A percentile compares a stretch with the other conserved stretches of the same genome.
Conservation (phyloP, 2,113 vertebrate species). For the Leptobrachium ailaonicum region DNA sequence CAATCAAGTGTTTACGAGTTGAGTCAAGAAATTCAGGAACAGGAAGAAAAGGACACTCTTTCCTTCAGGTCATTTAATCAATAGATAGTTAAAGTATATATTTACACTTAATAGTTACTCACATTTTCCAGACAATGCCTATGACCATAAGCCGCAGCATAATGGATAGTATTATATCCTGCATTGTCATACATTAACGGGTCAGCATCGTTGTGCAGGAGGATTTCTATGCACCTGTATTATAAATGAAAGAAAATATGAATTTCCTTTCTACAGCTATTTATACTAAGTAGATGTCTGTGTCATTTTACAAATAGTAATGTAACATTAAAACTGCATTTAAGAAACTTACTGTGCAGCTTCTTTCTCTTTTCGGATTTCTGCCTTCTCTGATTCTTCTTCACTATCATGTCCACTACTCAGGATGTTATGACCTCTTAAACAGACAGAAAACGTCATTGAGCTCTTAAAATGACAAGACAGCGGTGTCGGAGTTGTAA, state of each 20-base stretch:
- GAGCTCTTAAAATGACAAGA: too few relatives aligned
- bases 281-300: too few relatives aligned
- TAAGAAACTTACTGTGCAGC: slow-evolving; percentile 85
- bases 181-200: slow-evolving; percentile 88
- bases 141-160: slow-evolving; percentile 94
- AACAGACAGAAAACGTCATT: too few relatives aligned
- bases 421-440: slow-evolving; percentile 85
- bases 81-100: background rate
- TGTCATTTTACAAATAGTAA: too few relatives aligned
- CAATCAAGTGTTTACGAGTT: too few relatives aligned
- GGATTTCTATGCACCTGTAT: slow-evolving; percentile 89
- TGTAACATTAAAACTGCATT: too few relatives aligned
- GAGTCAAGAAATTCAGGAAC: too few relatives aligned
- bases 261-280: too few relatives aligned
- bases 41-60: too few relatives aligned
- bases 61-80: too few relatives aligned
- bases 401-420: slow-evolving; percentile 73
- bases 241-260: slow-evolving; percentile 31
- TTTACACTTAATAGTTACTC: slow-evolving; percentile 51
- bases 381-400: slow-evolving; percentile 84
- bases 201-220: slow-evolving; percentile 86
- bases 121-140: slow-evolving; percentile 91
- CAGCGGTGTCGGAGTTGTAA: too few relatives aligned
- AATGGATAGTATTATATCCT: slow-evolving; percentile 91
- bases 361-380: slow-evolving; percentile 88